These are phyloP conservation scores for Nibea albiflora DNA, from an alignment of 2,113 vertebrate species.

Conservation along the genomic window DNA sequence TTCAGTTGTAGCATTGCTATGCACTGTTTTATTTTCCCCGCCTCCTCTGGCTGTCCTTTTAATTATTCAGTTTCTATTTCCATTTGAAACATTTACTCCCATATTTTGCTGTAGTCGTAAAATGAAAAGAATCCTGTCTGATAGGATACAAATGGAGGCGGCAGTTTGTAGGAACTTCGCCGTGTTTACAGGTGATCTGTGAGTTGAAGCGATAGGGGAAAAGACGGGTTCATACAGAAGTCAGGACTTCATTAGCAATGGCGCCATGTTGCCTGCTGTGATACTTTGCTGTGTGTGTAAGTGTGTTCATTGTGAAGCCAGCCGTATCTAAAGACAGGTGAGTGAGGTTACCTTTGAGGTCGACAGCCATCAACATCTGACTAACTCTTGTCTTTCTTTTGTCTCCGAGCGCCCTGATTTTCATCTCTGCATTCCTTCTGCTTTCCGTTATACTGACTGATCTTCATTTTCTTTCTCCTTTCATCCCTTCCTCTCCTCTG, in stretches of 20 bases:
- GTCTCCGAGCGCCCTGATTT: background rate
- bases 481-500: background rate
- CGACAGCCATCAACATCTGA: background rate
- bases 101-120: background rate
- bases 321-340: background rate
- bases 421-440: background rate
- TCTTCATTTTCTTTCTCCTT: background rate
- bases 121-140: background rate
- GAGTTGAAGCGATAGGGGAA: background rate
- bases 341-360: background rate
- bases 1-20: too few species aligned
- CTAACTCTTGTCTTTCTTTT: background rate
- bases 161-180: background rate
- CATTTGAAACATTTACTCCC: background rate
- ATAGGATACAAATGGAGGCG: background rate
- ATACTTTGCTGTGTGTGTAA: background rate
- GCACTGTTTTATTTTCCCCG: too few species aligned
- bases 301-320: background rate
- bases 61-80: background rate
- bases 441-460: background rate
- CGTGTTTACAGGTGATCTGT: background rate
- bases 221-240: background rate
- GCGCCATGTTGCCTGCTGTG: background rate
- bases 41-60: background rate
- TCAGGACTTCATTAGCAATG: background rate